These are phyloP conservation scores for Microcebus jonahi DNA, from an alignment of 2,113 vertebrate genomes.

Conservation along the genomic window DNA sequence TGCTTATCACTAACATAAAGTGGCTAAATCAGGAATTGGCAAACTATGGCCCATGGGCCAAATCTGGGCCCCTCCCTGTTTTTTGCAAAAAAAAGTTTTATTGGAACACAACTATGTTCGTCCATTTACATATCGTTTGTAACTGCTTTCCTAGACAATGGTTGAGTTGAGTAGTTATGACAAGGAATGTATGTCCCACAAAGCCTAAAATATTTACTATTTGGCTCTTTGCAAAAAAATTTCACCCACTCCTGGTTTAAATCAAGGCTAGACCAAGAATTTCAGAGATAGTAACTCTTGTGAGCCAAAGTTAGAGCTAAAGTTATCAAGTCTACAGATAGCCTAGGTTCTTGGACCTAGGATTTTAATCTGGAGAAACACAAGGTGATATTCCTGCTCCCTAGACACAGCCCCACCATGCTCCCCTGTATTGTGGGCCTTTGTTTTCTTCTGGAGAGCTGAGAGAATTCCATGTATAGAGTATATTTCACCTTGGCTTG, in stretches of 20 bases:
- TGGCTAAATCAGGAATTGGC: background rate
- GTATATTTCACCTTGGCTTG: conserved; percentile 86
- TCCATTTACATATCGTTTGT: background rate
- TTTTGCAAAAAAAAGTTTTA: conserved; percentile 29
- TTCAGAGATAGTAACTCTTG: background rate
- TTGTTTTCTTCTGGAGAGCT: background rate
- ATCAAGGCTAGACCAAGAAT: background rate
- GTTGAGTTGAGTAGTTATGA: background rate
- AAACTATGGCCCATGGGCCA: background rate
- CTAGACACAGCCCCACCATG: rapidly evolving
- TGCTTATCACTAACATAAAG: background rate
- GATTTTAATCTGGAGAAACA: background rate
- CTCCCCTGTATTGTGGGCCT: background rate
- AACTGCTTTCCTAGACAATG: background rate
- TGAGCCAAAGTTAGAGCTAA: background rate
- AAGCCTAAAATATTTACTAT: background rate
- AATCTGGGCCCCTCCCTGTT: background rate
- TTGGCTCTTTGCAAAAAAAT: background rate
- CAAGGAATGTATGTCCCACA: background rate
- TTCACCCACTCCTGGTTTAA: background rate
- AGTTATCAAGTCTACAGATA: background rate
- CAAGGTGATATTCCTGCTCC: background rate
- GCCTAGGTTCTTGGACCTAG: background rate
- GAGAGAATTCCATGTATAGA: background rate
- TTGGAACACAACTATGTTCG: background rate